Evolutionary conservation across 2,113 vertebrate species (phyloP), one percentile per base, ranked within the genome.

Genomic region (Alouatta palliata): DNA sequence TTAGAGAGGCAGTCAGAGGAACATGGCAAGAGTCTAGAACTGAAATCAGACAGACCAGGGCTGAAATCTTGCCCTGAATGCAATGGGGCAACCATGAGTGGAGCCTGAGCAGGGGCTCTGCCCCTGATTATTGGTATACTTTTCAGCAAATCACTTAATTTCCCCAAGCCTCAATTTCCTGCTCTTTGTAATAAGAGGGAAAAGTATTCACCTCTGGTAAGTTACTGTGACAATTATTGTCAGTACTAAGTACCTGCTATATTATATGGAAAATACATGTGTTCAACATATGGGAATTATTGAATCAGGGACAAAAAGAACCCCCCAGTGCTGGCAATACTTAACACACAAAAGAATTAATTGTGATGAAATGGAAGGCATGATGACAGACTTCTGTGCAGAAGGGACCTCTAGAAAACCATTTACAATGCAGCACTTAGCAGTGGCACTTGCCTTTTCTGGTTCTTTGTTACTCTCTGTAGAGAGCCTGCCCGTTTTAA

Each of bases 231-330:
- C 2, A 19, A 82, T 87, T 97, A 58, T 77, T 85, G 84, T 84
- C 87, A 92, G 90, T 79, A 43, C 43, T 58, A 75, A 94, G 66
- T 84, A 82, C 17, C 37, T 58, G 47, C 49, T 81, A 1, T 32
- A 71, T 96, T 96, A 45, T 79, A 49, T 85, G 70, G 64, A 16
- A 58, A 87, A 76, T 87, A 64, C 1, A 35, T 11, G 8, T 47
- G 23, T 96, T 90, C 87, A 79, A 45, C n/a, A 81, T 87, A 40
- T 73, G 56, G 64, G 49, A 85, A 93, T 97, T 96, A 96, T 68
- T 94, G 27, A 96, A 94, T 97, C 52, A 87, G 89, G 83, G 43
- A 32, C 49, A 73, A 76, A 95, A 96, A 71, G 76, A 77, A 87
- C 75, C 56, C 82, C 83, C 81, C 20, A 73, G 20, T 52, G 54